phyloP scores from a whole-genome alignment of 1,140 invertebrate genomes.

The Pemphigus obesinymphae region DNA sequence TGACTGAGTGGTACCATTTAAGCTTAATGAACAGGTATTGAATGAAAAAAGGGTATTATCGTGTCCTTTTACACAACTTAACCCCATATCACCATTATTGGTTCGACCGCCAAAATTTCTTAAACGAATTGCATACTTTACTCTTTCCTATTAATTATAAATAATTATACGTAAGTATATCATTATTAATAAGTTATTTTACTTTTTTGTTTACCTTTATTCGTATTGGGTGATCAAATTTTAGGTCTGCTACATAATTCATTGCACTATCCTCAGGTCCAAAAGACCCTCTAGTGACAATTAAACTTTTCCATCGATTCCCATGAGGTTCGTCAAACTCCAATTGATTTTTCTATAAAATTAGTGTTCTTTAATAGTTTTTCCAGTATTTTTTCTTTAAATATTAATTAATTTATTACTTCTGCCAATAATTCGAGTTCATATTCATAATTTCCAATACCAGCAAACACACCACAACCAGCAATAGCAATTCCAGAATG shows the following conservation, averaged over 20 bases:
- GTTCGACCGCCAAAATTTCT: conserved; percentile 89
- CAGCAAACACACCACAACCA: conserved; percentile 85
- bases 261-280: conserved; percentile 69
- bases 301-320: conserved; percentile 67
- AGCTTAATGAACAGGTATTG: conserved; percentile 84
- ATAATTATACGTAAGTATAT: not conserved
- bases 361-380: not conserved
- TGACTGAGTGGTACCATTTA: conserved; percentile 89
- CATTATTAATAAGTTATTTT: not conserved
- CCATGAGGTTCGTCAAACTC: conserved; percentile 31
- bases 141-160: conserved; percentile 62
- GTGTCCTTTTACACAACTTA: conserved; percentile 79
- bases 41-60: conserved; percentile 92
- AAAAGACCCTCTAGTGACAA: conserved; percentile 67
- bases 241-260: conserved; percentile 81
- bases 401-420: conserved; percentile 50
- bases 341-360: conserved; percentile 20
- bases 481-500: conserved; percentile 79
- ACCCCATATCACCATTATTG: conserved; percentile 86
- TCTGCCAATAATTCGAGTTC: conserved; percentile 88
- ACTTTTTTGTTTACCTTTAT: conserved; percentile 62
- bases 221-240: conserved; percentile 81
- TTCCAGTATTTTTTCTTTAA: not conserved
- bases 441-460: conserved; percentile 80
- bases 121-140: conserved; percentile 82